Conservation (phyloP, 2,888 invertebrate genomes). For the Torymus auratus region DNA sequence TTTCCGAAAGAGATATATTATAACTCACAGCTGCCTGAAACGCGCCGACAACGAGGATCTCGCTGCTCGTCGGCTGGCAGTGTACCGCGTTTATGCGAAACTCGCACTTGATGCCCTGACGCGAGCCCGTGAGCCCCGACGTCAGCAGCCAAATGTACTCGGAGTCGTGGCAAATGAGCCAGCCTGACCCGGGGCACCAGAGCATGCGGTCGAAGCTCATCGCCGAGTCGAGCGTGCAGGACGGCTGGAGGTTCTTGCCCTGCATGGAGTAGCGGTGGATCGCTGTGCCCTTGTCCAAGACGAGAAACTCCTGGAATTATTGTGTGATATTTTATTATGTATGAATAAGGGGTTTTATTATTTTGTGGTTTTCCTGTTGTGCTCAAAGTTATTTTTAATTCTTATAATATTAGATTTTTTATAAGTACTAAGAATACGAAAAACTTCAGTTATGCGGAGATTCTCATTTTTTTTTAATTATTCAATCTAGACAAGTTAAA, state of each 20-base stretch:
- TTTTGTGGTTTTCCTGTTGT: not conserved
- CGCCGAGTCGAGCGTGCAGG: constrained; percentile 56
- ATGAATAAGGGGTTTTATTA: no score
- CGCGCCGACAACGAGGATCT: constrained; percentile 61
- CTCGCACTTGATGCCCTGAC: constrained; percentile 61
- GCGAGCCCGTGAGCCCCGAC: constrained; percentile 25
- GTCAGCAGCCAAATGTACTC: constrained; percentile 63
- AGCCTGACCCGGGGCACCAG: constrained; percentile 59
- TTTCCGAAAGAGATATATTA: not conserved
- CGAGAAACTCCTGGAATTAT: constrained; percentile 64
- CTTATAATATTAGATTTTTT: no score
- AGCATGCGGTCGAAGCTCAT: constrained; percentile 63
- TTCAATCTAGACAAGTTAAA: no score
- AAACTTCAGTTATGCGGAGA: no score
- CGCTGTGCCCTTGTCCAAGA: constrained; percentile 57
- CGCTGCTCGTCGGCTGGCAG: constrained; percentile 59
- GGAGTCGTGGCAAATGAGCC: constrained; percentile 59
- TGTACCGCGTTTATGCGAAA: constrained; percentile 60
- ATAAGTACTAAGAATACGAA: no score
- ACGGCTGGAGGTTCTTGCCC: constrained; percentile 62
- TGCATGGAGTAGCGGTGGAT: constrained; percentile 64
- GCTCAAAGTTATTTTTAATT: no score
- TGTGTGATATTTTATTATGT: not conserved
- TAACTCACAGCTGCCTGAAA: constrained; percentile 60
- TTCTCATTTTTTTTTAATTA: no score